These are phyloP conservation scores for Cynopterus brachyotis DNA, from an alignment of 2,113 vertebrate species.

Conservation along the genomic window DNA sequence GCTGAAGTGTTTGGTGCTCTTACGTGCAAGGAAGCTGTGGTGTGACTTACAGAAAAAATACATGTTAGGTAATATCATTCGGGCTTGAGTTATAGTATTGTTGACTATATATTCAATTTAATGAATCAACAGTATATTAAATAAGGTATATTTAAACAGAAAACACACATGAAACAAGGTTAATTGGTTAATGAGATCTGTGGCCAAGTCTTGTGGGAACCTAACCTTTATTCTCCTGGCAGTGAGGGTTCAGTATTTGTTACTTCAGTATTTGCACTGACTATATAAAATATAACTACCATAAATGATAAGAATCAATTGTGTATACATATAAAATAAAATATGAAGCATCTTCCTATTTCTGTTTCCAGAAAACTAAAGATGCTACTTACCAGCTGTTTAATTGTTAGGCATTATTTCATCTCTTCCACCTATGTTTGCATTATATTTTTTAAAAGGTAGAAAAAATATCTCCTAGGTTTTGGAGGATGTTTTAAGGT, in stretches of 20 bases:
- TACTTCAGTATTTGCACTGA: background rate
- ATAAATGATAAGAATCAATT: background rate
- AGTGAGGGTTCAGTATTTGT: background rate
- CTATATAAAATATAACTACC: background rate
- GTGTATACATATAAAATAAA: background rate
- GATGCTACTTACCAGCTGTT: background rate
- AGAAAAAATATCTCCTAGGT: background rate
- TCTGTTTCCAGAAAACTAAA: background rate
- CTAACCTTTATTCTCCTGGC: background rate
- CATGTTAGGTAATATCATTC: background rate
- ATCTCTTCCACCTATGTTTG: background rate
- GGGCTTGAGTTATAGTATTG: background rate
- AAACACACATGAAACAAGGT: background rate
- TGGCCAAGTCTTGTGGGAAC: background rate
- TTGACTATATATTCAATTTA: background rate
- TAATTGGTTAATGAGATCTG: background rate
- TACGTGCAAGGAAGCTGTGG: background rate
- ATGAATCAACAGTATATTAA: background rate
- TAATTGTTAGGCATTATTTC: background rate
- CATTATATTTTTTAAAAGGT: background rate
- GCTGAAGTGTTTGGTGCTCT: background rate
- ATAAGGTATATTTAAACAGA: background rate
- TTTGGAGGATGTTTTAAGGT: background rate
- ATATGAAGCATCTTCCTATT: background rate
- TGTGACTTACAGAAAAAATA: background rate